Base-by-base conservation (phyloP, 2,888 invertebrate genomes). In the Koerneria pararmatus region DNA sequence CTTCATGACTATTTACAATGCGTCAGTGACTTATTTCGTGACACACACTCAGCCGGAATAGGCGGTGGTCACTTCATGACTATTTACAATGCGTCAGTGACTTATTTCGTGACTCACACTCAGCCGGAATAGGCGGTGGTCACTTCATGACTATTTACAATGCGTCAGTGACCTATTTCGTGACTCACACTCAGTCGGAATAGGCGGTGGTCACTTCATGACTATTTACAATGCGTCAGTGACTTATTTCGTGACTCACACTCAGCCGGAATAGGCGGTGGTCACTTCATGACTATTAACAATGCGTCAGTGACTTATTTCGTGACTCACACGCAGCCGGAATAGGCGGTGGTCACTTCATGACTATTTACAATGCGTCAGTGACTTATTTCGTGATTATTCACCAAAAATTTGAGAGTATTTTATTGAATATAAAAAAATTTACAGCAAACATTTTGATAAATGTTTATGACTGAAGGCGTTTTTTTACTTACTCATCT, bases 11-110 rank as follows among this genome's bases (percentile, higher is more conserved):
- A 88, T 91, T 67, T 93, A 91, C 86, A 89, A 89, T 68, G 74
- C 74, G 71, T 74, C 19, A 67, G 71, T 65, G 2, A n/a, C n/a
- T n/a, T n/a, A n/a, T n/a, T n/a, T n/a, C n/a, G n/a, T n/a, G 89
- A 91, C 83, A 88, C 91, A 2, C 91, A 93, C 84, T 89, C 91
- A 76, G 90, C 90, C 89, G 93, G 93, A 0, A 85, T 93, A 3
- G 93, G 93, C 2, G 93, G 94, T 53, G 93, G 93, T 11, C 93
- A 93, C 84, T 85, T 92, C 54, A 89, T 91, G 84, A 91, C 91
- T 1, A 88, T 91, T 67, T 93, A 91, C 86, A 89, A 89, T 68
- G 74, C 74, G 71, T 74, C 19, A 67, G 71, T 65, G 2, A n/a
- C n/a, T n/a, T n/a, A n/a, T n/a, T n/a, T n/a, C n/a, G n/a, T n/a